Evolutionary conservation across 2,888 invertebrate genomes (phyloP), one percentile per base, ranked within the genome.

Genomic region (Diaprepes abbreviatus): DNA sequence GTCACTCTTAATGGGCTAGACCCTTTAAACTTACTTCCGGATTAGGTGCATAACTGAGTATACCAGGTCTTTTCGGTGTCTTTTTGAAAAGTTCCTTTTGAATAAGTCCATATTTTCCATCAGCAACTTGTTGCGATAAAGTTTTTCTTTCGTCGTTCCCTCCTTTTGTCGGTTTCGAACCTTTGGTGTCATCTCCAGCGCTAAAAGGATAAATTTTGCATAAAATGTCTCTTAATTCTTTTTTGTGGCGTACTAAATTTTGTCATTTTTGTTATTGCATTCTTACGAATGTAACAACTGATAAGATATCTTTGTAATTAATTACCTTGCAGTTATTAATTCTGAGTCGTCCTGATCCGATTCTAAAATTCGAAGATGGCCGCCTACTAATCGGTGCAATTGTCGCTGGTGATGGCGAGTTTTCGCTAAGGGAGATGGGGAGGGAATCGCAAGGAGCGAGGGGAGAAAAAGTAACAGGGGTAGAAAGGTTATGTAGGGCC

Each of bases 81-180:
- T 89, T 88, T 0, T 88, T 85, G 80, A 94, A 94, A 71, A 95
- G 87, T 83, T 95, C 94, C 79, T 92, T 92, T 80, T 95, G 94
- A 74, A 95, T 94, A 4, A 95, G 86, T 31, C 94, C 95, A 84
- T 95, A 95, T 85, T 95, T 95, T 40, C 95, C 95, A 81, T 95
- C 95, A 69, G 92, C 92, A 75, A 95, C 94, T 85, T 95, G 95
- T 85, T 95, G 94, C n/a, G 93, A 89, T 35, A 95, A 85, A 3
- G 94, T 94, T 83, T 95, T 95, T 82, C 90, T 92, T 38, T 92
- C 91, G 24, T 92, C 91, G 73, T 94, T 94, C 71, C 92, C 92
- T 67, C 86, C 85, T 35, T 55, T 48, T 28, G 69, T 70, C 63
- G 75, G 76, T 55, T 74, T 73, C 21, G 63, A 43, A 17, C 43